Conservation (phyloP, 2,113 vertebrate genomes). For the Chascanopsetta lugubris region DNA sequence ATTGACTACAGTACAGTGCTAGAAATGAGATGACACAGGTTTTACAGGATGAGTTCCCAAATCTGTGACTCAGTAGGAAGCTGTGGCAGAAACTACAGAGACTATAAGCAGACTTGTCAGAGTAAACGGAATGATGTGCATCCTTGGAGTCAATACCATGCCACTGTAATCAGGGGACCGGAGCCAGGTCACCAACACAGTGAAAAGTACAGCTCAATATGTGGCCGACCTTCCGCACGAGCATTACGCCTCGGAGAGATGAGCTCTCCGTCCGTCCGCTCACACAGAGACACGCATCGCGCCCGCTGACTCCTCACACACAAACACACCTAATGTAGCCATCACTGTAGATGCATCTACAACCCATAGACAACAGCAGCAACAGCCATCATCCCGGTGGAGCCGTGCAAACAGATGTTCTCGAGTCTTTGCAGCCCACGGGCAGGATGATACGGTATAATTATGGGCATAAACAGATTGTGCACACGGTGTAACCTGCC, state of each 20-base stretch:
- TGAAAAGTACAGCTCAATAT: slow-evolving; percentile 24
- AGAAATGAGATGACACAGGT: no score
- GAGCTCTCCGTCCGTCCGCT: slow-evolving; percentile 1
- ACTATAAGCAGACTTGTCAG: not conserved
- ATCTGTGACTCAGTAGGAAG: not conserved
- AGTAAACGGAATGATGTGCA: not conserved
- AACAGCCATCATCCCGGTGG: slow-evolving; percentile 21
- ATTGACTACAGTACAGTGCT: no score
- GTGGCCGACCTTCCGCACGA: slow-evolving; percentile 8
- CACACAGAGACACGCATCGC: slow-evolving; percentile 5
- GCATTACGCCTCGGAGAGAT: slow-evolving; percentile 4
- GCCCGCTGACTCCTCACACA: slow-evolving; percentile 16
- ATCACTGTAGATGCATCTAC: slow-evolving; percentile 40
- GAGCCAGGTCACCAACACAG: not conserved
- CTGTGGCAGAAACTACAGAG: not conserved
- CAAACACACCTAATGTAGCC: slow-evolving; percentile 44
- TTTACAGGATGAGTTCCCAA: no score
- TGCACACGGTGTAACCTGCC: slow-evolving; percentile 73
- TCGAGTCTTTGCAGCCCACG: slow-evolving; percentile 40
- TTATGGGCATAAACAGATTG: slow-evolving; percentile 79
- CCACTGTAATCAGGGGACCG: not conserved
- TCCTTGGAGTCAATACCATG: not conserved
- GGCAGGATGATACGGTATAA: slow-evolving; percentile 65
- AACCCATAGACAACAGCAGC: slow-evolving; percentile 34
- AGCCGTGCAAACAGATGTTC: slow-evolving; percentile 64